These are phyloP conservation scores for Phalacrocorax aristotelis DNA, from an alignment of 2,113 vertebrate species.

Conservation along the genomic window DNA sequence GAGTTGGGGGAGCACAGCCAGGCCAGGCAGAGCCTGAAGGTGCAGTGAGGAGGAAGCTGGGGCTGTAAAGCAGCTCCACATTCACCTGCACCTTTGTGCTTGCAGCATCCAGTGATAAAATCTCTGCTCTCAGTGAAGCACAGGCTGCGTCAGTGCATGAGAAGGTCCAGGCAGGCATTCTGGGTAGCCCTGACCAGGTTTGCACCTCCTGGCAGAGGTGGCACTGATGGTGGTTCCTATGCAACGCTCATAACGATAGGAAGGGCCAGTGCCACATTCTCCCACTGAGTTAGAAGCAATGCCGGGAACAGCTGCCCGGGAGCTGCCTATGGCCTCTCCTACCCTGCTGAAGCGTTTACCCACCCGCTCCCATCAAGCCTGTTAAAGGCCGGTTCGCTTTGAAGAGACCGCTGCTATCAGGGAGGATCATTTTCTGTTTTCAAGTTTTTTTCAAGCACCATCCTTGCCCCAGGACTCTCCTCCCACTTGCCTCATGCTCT, in stretches of 20 bases:
- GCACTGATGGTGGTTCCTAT: too few relatives aligned
- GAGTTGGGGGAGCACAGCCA: neutral
- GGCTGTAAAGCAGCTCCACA: neutral
- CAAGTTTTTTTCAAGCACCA: neutral
- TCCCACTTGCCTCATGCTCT: neutral
- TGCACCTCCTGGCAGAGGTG: neutral
- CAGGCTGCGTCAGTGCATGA: rapidly evolving
- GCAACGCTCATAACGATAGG: rapidly evolving
- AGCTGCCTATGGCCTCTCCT: neutral
- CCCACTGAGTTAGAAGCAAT: neutral
- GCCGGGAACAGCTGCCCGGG: neutral
- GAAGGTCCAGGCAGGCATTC: rapidly evolving
- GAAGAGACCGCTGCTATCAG: neutral
- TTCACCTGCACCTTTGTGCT: neutral
- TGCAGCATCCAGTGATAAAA: neutral
- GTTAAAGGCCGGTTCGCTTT: neutral
- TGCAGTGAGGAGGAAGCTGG: neutral
- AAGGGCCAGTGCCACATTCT: neutral
- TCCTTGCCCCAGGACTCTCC: neutral
- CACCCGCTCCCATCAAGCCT: neutral
- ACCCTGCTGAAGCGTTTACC: rapidly evolving
- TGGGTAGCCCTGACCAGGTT: neutral
- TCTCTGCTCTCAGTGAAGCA: neutral
- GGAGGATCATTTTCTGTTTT: neutral
- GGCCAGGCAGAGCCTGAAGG: neutral